Conservation (phyloP, 2,888 invertebrate genomes). For the Zeuzera pyrina region DNA sequence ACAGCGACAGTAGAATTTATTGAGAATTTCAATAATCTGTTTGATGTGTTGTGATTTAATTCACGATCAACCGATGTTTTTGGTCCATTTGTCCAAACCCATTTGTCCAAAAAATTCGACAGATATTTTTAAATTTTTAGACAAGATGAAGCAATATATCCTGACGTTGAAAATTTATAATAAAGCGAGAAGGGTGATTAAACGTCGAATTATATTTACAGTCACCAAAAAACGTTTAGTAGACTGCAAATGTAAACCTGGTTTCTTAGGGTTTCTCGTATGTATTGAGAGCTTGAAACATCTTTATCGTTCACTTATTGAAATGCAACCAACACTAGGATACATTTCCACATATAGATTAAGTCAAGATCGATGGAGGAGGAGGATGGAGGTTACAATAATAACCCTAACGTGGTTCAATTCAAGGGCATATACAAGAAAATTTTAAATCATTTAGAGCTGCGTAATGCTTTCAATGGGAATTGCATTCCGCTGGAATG, state of each 20-base stretch:
- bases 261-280: too few species aligned
- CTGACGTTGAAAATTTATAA: not conserved
- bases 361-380: not conserved
- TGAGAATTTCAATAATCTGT: not conserved
- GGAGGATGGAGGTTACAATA: not conserved
- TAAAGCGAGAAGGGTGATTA: too few species aligned
- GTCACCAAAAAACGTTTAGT: too few species aligned
- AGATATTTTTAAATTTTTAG: not conserved
- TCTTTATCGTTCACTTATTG: not conserved
- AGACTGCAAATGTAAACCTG: too few species aligned
- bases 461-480: not conserved
- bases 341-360: not conserved
- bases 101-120: too few species aligned
- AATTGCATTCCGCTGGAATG: not conserved
- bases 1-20: not conserved
- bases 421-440: not conserved
- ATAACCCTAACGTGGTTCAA: not conserved
- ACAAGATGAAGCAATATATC: not conserved
- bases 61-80: not conserved
- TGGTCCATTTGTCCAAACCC: too few species aligned
- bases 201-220: too few species aligned
- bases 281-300: not conserved
- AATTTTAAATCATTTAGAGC: slow-evolving; percentile 1
- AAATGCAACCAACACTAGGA: not conserved
- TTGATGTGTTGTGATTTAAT: not conserved